Base-by-base conservation (phyloP, 2,888 invertebrate species). In the Drosophila gaucha region DNA sequence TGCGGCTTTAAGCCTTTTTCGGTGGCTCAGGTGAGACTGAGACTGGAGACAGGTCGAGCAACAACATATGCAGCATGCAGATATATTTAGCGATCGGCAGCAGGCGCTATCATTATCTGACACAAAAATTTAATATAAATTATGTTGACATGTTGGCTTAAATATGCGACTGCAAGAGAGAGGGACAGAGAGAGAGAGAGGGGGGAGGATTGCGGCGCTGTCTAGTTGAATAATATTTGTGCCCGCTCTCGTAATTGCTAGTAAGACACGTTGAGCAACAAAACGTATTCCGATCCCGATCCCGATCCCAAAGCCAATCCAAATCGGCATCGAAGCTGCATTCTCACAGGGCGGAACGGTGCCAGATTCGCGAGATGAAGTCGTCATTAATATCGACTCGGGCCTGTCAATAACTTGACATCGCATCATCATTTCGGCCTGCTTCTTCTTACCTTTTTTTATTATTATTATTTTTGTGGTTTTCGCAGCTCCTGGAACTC, bases 121-220 rank as follows among this genome's bases (percentile, higher is more conserved):
- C 85, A 78, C 86, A 87, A 79, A 89, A 86, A 87, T 88, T 88
- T 88, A 88, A 90, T 88, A 89, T 89, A 89, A 89, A 89, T 89
- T 89, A 89, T 89, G 89, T 89, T 89, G 89, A 89, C 89, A 89
- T 89, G 82, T 86, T 86, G 89, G 86, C 80, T 88, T 85, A 88
- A 88, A 86, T 83, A 84, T 80, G 79, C 26, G 60, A 50, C 68
- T 28, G 56, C 38, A 33, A 44, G 16, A 2, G 26, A 6, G 1
- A 2, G 28, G 3, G 18, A 12, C 6, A n/a, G 44, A 2, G 28
- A 1, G 12, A 30, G 44, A 12, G 12, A 16, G 28, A 18, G 18
- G 1, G 3, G 12, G n/a, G 18, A 20, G 8, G 30, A 6, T n/a
- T n/a, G n/a, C n/a, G n/a, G n/a, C n/a, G n/a, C n/a, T 2, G 46